phyloP scores from a whole-genome alignment of 2,888 invertebrate species.

The Pseudococcus longispinus region DNA sequence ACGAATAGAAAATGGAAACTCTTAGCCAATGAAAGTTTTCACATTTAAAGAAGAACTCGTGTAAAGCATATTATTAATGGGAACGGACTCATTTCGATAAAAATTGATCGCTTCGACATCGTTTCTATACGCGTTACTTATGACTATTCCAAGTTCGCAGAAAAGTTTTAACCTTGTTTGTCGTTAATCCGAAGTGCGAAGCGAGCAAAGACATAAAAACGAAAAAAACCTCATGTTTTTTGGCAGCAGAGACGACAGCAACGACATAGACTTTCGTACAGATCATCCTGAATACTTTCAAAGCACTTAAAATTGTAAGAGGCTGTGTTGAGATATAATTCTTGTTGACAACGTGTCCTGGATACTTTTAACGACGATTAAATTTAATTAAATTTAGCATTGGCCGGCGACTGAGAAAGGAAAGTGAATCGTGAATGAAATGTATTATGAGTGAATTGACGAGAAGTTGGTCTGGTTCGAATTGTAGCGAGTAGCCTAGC shows the following conservation, averaged over 20 bases:
- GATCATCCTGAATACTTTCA: neutral
- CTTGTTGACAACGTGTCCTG: slow-evolving; percentile 16
- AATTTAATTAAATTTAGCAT: neutral
- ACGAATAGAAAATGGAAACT: neutral
- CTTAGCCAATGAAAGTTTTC: neutral
- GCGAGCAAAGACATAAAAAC: neutral
- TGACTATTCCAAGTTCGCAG: neutral
- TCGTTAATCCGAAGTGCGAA: neutral
- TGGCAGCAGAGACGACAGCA: neutral
- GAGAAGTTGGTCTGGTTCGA: neutral
- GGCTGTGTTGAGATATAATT: neutral
- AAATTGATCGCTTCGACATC: neutral
- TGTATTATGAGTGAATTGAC: neutral
- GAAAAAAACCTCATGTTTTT: slow-evolving; percentile 15
- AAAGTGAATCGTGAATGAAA: neutral
- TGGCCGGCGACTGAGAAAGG: neutral
- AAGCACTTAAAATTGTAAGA: slow-evolving; percentile 1
- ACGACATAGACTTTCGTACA: neutral
- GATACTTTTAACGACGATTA: slow-evolving; percentile 1
- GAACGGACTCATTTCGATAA: neutral
- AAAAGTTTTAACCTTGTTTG: neutral
- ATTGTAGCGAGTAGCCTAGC: no score
- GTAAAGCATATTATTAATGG: slow-evolving; percentile 9
- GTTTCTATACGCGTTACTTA: neutral
- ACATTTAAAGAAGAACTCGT: neutral